Conservation (phyloP, 2,888 invertebrate species). For the Allacma fusca region DNA sequence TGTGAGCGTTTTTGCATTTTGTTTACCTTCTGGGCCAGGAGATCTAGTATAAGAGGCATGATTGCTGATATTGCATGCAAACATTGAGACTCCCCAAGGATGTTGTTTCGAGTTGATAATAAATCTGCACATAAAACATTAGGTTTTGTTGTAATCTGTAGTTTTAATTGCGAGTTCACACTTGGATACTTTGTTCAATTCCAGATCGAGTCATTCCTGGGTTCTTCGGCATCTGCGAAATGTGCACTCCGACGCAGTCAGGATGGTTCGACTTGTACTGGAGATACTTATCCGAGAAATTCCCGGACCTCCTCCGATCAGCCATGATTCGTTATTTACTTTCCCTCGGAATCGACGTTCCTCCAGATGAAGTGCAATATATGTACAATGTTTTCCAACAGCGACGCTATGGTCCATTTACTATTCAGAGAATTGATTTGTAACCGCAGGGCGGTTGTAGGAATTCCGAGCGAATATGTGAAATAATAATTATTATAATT, state of each 20-base stretch:
- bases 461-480: too few relatives aligned
- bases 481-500: too few relatives aligned
- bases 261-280: constrained; percentile 43
- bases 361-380: constrained; percentile 31
- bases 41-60: too few relatives aligned
- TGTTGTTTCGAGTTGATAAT: too few relatives aligned
- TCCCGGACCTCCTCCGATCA: constrained; percentile 40
- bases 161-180: too few relatives aligned
- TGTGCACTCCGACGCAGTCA: constrained; percentile 38
- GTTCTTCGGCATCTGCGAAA: constrained; percentile 43
- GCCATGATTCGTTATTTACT: constrained; percentile 43
- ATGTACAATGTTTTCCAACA: constrained; percentile 34
- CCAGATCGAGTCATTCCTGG: constrained; percentile 39
- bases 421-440: constrained; percentile 30
- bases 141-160: too few relatives aligned
- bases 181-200: constrained; percentile 14
- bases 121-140: too few relatives aligned
- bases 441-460: background rate
- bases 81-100: too few relatives aligned
- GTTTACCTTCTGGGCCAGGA: too few relatives aligned
- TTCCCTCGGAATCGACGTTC: constrained; percentile 25
- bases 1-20: too few relatives aligned
- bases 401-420: constrained; percentile 37
- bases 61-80: too few relatives aligned
- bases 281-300: constrained; percentile 38